A percentile compares a stretch with the other conserved stretches of the same genome.
phyloP scores from a whole-genome alignment of 2,888 invertebrate genomes.

The Parnassius smintheus region DNA sequence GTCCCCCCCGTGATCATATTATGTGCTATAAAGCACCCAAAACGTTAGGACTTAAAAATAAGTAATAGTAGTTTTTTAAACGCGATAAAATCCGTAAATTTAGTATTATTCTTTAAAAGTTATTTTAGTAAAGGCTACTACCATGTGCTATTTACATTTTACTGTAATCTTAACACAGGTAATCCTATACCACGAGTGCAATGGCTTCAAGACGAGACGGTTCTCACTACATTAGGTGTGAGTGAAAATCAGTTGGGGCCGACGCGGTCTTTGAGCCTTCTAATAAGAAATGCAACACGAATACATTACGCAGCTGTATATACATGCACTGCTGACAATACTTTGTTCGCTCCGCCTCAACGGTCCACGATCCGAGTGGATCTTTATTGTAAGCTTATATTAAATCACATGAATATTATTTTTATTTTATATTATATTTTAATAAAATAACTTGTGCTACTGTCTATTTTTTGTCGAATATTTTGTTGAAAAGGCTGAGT shows the following conservation, averaged over 20 bases:
- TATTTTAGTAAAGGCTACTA: too few species aligned
- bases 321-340: constrained; percentile 87
- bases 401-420: neutral
- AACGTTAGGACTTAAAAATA: too few species aligned
- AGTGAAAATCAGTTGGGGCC: constrained; percentile 51
- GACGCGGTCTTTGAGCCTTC: constrained; percentile 54
- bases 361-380: constrained; percentile 84
- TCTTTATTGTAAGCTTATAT: constrained; percentile 81
- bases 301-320: constrained; percentile 83
- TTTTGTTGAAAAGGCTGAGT: too few species aligned
- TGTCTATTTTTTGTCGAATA: too few species aligned
- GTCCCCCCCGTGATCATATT: too few species aligned
- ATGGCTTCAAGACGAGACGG: constrained; percentile 68
- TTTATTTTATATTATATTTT: too few species aligned
- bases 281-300: constrained; percentile 71
- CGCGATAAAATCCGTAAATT: too few species aligned
- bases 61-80: too few species aligned
- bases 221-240: constrained; percentile 55
- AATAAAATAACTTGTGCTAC: too few species aligned
- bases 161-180: constrained; percentile 43
- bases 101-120: too few species aligned
- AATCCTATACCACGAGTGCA: constrained; percentile 68
- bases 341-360: constrained; percentile 83
- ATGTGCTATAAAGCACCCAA: too few species aligned
- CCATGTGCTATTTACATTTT: constrained; percentile 7